Evolutionary conservation across 2,797 vertebrate genomes (phyloP).

Genomic region (Pantherophis alleghaniensis): DNA sequence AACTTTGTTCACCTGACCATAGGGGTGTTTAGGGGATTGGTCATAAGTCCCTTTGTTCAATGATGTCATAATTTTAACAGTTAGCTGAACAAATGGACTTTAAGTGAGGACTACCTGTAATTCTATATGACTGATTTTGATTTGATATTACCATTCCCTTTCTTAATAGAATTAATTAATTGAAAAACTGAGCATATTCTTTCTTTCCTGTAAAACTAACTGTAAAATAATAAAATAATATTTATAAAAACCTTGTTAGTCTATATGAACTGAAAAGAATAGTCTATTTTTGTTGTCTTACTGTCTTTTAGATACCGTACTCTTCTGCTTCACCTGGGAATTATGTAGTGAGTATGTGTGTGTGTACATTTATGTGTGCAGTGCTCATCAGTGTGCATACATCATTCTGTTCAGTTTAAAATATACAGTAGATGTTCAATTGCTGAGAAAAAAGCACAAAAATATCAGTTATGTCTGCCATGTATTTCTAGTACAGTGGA

Average conservation of each 20-base stretch:
- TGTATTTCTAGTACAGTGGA: conserved; percentile 34
- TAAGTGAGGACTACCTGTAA: neutral
- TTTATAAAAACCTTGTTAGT: conserved; percentile 5
- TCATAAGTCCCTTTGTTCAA: neutral
- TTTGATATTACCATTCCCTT: neutral
- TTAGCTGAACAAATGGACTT: neutral
- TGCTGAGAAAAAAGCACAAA: conserved; percentile 66
- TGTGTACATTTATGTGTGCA: conserved; percentile 74
- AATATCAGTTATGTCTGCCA: conserved; percentile 62
- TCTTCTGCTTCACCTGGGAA: conserved; percentile 96
- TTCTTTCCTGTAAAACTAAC: neutral
- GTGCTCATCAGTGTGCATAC: conserved; percentile 62
- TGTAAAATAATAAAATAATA: conserved; percentile 1
- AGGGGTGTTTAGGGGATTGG: neutral
- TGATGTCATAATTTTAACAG: neutral
- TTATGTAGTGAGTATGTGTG: conserved; percentile 87
- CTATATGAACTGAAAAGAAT: conserved; percentile 47
- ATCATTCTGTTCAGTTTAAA: conserved; percentile 63
- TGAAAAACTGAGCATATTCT: neutral
- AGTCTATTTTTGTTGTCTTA: conserved; percentile 53
- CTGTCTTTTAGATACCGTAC: conserved; percentile 87
- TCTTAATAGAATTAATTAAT: neutral
- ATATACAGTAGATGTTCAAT: conserved; percentile 62
- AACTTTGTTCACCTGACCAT: neutral
- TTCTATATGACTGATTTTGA: neutral